These are phyloP conservation scores for Platorchestia sp. DNA, from an alignment of 1,140 invertebrate species.

Conservation along the genomic window DNA sequence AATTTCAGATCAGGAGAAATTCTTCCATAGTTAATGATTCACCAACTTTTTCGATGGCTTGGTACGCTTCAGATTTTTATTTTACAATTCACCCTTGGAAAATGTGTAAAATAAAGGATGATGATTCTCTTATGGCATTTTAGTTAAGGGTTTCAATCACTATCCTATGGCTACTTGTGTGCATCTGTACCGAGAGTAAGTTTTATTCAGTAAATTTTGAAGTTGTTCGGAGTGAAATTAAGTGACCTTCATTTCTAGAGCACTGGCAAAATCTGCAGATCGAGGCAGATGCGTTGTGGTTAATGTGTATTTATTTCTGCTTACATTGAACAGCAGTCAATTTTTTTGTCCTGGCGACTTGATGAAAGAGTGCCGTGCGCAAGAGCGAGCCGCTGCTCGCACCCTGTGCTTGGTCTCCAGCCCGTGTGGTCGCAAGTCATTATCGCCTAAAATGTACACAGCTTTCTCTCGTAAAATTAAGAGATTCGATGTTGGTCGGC, in stretches of 20 bases:
- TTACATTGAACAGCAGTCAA: neutral
- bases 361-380: neutral
- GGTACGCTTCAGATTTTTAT: neutral
- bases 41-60: neutral
- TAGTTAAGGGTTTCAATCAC: neutral
- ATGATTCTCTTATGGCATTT: neutral
- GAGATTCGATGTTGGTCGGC: neutral
- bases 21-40: neutral
- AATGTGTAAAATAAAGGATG: neutral
- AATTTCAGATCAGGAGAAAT: neutral
- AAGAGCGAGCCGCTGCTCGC: neutral
- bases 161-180: neutral
- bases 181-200: neutral
- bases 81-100: neutral
- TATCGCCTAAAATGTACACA: neutral
- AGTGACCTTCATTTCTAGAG: neutral
- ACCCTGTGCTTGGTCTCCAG: neutral
- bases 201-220: neutral
- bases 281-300: neutral
- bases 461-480: constrained; percentile 1
- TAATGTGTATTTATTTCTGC: neutral
- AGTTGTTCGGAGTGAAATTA: neutral
- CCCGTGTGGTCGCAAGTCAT: neutral
- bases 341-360: neutral
- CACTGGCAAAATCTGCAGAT: neutral